Percentiles rank a stretch among this genome's conserved stretches.
Conservation (phyloP, 2,113 vertebrate genomes). For the Myotis lucifugus region DNA sequence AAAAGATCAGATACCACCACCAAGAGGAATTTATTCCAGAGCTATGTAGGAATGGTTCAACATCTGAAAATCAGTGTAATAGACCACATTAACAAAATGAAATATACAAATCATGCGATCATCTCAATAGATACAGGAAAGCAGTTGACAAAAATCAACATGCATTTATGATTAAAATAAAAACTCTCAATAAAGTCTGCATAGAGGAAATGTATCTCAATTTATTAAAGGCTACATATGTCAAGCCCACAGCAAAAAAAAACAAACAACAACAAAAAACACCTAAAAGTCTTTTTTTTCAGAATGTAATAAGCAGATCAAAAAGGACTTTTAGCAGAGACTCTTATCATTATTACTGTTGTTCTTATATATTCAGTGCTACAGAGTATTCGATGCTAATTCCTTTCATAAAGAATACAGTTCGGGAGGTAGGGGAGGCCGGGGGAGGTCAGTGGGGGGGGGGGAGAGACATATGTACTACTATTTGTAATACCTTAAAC, state of each 20-base stretch:
- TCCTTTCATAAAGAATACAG: not conserved
- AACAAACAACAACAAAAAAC: not conserved
- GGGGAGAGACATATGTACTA: too few species aligned
- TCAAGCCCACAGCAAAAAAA: not conserved
- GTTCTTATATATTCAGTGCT: not conserved
- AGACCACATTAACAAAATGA: not conserved
- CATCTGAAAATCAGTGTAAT: not conserved
- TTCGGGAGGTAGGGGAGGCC: not conserved
- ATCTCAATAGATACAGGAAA: not conserved
- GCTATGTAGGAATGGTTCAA: not conserved
- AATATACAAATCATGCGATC: not conserved
- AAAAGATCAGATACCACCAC: too few species aligned
- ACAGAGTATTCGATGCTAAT: not conserved
- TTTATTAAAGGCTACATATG: not conserved
- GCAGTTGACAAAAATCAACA: not conserved
- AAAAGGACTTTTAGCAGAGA: not conserved
- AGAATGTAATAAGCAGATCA: slow-evolving; percentile 10
- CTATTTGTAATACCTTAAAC: too few species aligned
- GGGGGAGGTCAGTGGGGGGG: too few species aligned
- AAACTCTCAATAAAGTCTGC: not conserved
- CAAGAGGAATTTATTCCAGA: not conserved
- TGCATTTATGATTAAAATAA: not conserved
- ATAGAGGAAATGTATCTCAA: not conserved
- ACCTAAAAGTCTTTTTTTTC: not conserved
- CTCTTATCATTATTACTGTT: not conserved